Percentiles rank a stretch among this genome's conserved stretches.
Evolutionary conservation across 2,113 vertebrate genomes (phyloP).

Genomic region (Phalacrocorax brasilianus): DNA sequence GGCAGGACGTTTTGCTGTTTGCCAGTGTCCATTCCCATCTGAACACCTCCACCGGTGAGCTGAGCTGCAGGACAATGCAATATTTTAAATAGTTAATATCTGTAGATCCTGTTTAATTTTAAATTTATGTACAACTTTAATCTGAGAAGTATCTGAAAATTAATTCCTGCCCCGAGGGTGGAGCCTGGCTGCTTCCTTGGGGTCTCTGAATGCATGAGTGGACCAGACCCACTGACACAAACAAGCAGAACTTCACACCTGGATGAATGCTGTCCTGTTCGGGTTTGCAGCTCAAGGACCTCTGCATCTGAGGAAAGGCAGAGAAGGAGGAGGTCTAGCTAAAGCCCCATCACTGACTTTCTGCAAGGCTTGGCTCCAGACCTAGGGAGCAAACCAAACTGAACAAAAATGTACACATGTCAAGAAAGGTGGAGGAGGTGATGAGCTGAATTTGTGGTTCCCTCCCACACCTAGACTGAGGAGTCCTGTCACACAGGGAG

Average conservation of each 20-base stretch:
- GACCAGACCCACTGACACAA: neutral
- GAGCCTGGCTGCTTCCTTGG: neutral
- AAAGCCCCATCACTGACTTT: neutral
- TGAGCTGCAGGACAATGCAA: neutral
- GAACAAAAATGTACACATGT: neutral
- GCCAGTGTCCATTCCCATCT: neutral
- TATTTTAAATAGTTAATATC: neutral
- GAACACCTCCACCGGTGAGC: neutral
- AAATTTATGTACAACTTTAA: neutral
- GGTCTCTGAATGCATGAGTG: neutral
- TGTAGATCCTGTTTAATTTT: neutral
- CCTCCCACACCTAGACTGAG: neutral
- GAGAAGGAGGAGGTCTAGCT: neutral
- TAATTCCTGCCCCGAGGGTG: neutral
- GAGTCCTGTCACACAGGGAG: neutral
- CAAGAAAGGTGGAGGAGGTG: neutral
- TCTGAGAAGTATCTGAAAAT: neutral
- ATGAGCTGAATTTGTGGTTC: neutral
- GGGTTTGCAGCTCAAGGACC: neutral
- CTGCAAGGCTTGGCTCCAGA: neutral
- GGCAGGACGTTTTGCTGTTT: neutral
- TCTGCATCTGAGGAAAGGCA: neutral
- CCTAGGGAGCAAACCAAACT: neutral
- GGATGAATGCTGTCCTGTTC: neutral
- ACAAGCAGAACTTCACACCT: neutral